phyloP scores from a whole-genome alignment of 2,888 invertebrate species.

The Bugula neritina region DNA sequence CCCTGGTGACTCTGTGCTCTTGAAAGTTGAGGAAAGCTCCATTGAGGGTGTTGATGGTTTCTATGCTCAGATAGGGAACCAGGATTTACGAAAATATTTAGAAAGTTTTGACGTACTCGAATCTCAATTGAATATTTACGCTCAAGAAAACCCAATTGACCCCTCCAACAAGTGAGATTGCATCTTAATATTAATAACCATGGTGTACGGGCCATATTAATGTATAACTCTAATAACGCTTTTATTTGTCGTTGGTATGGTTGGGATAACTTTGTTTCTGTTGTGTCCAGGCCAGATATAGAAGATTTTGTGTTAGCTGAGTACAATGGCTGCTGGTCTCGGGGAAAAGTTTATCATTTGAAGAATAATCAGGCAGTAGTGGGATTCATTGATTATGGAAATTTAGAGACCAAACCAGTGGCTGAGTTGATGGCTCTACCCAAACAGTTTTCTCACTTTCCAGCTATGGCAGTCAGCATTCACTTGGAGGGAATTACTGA shows the following conservation, averaged over 20 bases:
- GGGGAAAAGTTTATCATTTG: background rate
- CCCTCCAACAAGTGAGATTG: too few species aligned
- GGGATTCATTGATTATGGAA: slow-evolving; percentile 10
- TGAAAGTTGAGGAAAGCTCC: background rate
- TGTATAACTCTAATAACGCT: too few species aligned
- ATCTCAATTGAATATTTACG: background rate
- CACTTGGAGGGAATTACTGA: background rate
- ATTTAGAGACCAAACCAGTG: background rate
- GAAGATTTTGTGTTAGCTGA: background rate
- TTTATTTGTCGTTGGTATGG: too few species aligned
- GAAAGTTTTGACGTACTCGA: background rate
- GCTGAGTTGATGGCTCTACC: background rate
- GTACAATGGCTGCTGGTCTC: background rate
- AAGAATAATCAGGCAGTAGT: background rate
- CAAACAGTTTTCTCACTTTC: background rate
- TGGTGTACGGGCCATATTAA: too few species aligned
- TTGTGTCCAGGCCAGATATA: background rate
- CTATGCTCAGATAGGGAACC: background rate
- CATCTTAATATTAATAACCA: too few species aligned
- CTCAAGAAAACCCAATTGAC: background rate
- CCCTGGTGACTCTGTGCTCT: background rate
- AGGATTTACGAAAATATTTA: background rate
- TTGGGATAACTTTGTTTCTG: too few species aligned
- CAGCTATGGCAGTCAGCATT: slow-evolving; percentile 6
- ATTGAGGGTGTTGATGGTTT: slow-evolving; percentile 24